A percentile compares a stretch with the other conserved stretches of the same genome.
phyloP scores from a whole-genome alignment of 53 echinoderm and acorn worm species.

The Echinarachnius parma region DNA sequence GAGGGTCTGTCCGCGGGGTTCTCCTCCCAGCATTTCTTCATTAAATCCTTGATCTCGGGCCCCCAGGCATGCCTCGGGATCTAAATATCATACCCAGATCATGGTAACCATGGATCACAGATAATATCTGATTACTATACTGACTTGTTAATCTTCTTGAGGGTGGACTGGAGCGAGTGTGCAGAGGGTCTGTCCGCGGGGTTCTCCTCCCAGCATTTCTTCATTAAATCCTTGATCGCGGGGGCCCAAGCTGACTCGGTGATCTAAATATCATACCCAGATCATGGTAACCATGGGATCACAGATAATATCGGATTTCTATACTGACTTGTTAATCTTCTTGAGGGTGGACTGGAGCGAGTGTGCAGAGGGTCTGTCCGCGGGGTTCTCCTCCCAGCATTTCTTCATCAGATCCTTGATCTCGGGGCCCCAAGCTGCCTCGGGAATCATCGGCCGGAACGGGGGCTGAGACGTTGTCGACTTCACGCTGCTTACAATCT shows the following conservation, averaged over 20 bases:
- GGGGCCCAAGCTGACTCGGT: constrained; percentile 32
- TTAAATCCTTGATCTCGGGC: constrained; percentile 42
- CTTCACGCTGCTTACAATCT: constrained; percentile 36
- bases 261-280: too few species aligned
- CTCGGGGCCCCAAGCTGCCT: constrained; percentile 35
- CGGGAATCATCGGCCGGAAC: constrained; percentile 51
- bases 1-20: constrained; percentile 20
- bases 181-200: constrained; percentile 13
- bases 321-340: constrained; percentile 26
- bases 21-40: constrained; percentile 45
- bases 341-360: constrained; percentile 13
- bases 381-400: constrained; percentile 35
- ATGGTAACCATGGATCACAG: too few species aligned
- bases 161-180: not conserved
- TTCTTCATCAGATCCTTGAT: constrained; percentile 45
- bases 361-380: constrained; percentile 3
- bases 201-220: constrained; percentile 35
- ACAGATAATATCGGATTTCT: too few species aligned
- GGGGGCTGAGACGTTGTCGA: constrained; percentile 7
- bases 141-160: constrained; percentile 32
- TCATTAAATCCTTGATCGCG: constrained; percentile 46
- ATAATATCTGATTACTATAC: too few species aligned
- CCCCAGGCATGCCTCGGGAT: too few species aligned
- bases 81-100: too few species aligned
- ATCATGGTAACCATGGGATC: too few species aligned